Evolutionary conservation across 2,797 vertebrate species (phyloP).

Genomic region (Dicrostonyx torquatus): DNA sequence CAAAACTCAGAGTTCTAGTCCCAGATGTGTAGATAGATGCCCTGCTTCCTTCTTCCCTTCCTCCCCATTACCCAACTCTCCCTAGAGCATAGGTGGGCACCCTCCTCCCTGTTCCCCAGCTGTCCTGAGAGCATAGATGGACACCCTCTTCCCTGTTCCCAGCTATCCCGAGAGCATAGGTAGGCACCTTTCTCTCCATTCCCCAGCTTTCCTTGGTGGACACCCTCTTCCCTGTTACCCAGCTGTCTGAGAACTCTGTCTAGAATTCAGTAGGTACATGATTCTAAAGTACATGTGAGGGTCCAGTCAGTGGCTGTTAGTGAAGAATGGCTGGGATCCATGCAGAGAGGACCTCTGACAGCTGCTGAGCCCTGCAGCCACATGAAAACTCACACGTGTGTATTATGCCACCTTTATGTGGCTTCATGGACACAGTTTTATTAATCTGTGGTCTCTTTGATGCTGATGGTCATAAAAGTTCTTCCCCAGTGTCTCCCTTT

Average conservation of each 20-base stretch:
- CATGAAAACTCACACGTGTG: background rate
- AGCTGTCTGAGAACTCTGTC: fast-evolving
- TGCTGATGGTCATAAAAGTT: background rate
- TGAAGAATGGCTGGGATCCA: background rate
- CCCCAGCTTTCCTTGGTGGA: no score
- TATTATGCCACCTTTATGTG: background rate
- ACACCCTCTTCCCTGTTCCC: no score
- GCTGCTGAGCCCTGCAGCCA: background rate
- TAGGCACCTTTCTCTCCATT: no score
- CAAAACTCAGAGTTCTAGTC: background rate
- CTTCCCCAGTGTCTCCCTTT: background rate
- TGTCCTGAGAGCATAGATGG: no score
- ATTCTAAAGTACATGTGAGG: background rate
- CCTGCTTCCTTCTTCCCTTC: background rate
- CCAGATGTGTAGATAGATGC: background rate
- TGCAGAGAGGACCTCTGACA: background rate
- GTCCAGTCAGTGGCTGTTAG: fast-evolving
- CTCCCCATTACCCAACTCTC: background rate
- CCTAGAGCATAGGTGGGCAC: no score
- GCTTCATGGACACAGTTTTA: background rate
- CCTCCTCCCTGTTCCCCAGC: no score
- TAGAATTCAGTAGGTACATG: background rate
- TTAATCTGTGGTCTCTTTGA: background rate
- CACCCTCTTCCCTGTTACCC: no score
- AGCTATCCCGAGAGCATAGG: no score